Conservation (phyloP, 2,113 vertebrate species). For the Hippolais icterina region DNA sequence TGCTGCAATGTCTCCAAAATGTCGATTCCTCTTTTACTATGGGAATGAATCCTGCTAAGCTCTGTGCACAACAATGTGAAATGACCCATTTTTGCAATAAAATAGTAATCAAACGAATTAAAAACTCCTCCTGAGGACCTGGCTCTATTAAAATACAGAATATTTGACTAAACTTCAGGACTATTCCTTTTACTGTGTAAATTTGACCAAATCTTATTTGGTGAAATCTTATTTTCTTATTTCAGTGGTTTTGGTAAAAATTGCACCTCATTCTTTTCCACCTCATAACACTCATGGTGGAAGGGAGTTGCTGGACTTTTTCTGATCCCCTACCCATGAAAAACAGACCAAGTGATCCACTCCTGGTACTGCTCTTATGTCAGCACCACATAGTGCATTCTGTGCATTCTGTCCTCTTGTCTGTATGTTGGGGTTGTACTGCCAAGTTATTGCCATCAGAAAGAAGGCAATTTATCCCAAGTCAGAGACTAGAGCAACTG, state of each 20-base stretch:
- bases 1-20: background rate
- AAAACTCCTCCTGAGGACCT: background rate
- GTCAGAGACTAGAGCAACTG: background rate
- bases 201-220: rapidly evolving
- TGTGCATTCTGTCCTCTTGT: rapidly evolving
- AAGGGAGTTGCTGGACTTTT: background rate
- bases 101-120: background rate
- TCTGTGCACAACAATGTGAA: background rate
- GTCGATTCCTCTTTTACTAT: rapidly evolving
- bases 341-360: background rate
- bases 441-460: background rate
- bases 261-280: background rate
- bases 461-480: background rate
- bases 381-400: rapidly evolving
- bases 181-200: background rate
- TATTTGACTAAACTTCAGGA: background rate
- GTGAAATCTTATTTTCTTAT: too few relatives aligned
- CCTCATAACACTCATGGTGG: background rate
- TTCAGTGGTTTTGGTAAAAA: background rate
- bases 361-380: background rate
- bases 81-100: background rate
- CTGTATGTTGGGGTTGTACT: rapidly evolving
- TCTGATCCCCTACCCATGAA: background rate
- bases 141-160: background rate
- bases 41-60: background rate